These are phyloP conservation scores for Athene cunicularia DNA, from an alignment of 2,113 vertebrate species.

Conservation along the genomic window DNA sequence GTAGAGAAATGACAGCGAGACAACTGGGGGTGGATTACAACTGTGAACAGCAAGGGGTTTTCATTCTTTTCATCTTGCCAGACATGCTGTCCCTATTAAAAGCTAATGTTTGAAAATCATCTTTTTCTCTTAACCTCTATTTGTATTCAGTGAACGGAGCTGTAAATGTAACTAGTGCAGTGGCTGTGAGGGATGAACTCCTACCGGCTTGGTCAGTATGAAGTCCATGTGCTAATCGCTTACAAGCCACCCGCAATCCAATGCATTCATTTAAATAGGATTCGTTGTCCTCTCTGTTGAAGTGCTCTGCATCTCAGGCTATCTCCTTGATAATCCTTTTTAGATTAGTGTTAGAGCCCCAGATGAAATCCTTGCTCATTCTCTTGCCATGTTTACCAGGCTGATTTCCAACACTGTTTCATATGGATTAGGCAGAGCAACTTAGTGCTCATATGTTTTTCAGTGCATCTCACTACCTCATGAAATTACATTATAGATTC, in stretches of 20 bases:
- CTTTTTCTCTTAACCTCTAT: slow-evolving; percentile 5
- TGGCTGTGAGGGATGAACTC: slow-evolving; percentile 16
- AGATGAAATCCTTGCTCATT: slow-evolving; percentile 25
- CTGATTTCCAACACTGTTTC: slow-evolving; percentile 75
- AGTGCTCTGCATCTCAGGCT: neutral
- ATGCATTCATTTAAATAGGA: neutral
- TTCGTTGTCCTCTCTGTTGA: neutral
- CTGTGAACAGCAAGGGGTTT: neutral
- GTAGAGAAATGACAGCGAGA: neutral
- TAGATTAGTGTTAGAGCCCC: slow-evolving; percentile 50
- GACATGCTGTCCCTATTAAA: slow-evolving; percentile 10
- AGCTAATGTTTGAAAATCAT: slow-evolving; percentile 31
- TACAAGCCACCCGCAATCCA: neutral
- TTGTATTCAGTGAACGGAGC: neutral
- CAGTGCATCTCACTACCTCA: slow-evolving; percentile 74
- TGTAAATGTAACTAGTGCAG: neutral
- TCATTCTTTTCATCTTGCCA: neutral
- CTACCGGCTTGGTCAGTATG: neutral
- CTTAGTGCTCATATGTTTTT: slow-evolving; percentile 62
- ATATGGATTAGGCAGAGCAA: slow-evolving; percentile 77
- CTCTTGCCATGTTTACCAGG: slow-evolving; percentile 63
- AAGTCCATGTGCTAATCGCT: neutral
- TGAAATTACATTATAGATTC: slow-evolving; percentile 85
- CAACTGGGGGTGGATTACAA: neutral
- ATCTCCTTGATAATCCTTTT: slow-evolving; percentile 57